phyloP scores from a whole-genome alignment of 2,797 vertebrate species.

The Triplophysa bombifrons region DNA sequence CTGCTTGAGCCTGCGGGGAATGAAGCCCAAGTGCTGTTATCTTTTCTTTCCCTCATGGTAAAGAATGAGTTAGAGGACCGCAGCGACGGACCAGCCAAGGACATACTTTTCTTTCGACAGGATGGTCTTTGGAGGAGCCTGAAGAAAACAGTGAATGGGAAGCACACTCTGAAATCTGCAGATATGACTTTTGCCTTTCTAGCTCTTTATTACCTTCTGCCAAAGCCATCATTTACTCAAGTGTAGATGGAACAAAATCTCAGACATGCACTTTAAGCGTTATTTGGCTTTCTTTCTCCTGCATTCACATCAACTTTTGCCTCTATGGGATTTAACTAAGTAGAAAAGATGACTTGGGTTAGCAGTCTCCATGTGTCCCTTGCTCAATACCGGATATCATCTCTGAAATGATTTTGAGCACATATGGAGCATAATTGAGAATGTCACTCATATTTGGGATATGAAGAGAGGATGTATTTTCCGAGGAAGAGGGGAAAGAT shows the following conservation, averaged over 20 bases:
- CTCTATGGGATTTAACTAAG: neutral
- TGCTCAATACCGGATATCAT: neutral
- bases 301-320: neutral
- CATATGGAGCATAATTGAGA: neutral
- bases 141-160: neutral
- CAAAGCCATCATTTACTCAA: slow-evolving; percentile 1
- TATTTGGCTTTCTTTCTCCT: neutral
- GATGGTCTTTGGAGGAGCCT: neutral
- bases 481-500: slow-evolving; percentile 10
- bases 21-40: slow-evolving; percentile 13
- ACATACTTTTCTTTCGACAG: neutral
- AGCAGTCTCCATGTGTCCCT: neutral
- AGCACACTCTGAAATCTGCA: neutral
- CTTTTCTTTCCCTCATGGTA: neutral
- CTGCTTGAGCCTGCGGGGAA: slow-evolving; percentile 29
- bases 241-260: neutral
- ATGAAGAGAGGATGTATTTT: neutral
- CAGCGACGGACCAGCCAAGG: neutral
- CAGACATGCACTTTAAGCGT: neutral
- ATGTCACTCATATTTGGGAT: neutral
- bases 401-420: neutral
- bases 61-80: neutral
- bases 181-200: neutral
- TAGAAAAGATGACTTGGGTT: neutral
- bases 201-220: neutral